These are phyloP conservation scores for Lineus longissimus DNA, from an alignment of 1,140 invertebrate species.

Conservation along the genomic window DNA sequence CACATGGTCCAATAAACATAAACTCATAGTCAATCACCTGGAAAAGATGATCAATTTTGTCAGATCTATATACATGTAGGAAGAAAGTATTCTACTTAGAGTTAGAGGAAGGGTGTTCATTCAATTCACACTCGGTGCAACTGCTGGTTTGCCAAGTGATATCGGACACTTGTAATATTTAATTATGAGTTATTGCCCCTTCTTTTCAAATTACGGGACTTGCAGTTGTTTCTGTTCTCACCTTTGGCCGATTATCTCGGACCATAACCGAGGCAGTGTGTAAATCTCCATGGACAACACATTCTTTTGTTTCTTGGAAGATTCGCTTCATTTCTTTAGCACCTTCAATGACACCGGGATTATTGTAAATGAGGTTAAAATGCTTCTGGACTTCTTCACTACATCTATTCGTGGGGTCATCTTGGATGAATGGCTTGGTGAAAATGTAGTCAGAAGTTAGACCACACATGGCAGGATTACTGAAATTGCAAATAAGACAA, in stretches of 20 bases:
- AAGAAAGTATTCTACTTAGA: no score
- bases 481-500: conserved; percentile 6
- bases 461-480: conserved; percentile 25
- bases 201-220: no score
- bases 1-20: conserved; percentile 27
- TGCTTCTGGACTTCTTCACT: conserved; percentile 21
- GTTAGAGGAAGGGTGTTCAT: no score
- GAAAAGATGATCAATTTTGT: neutral
- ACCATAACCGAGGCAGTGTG: conserved; percentile 38
- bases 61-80: no score
- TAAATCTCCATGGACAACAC: conserved; percentile 36
- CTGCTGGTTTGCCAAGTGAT: no score
- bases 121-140: no score
- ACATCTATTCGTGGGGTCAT: conserved; percentile 26
- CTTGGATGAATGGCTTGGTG: conserved; percentile 26
- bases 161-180: no score
- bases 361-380: conserved; percentile 22
- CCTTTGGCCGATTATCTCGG: conserved; percentile 22
- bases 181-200: no score
- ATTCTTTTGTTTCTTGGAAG: conserved; percentile 36
- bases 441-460: conserved; percentile 33
- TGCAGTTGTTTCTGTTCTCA: no score
- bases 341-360: conserved; percentile 20
- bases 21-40: conserved; percentile 37
- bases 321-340: conserved; percentile 25